Evolutionary conservation across 2,113 vertebrate species (phyloP).

Genomic region (Chamaea fasciata): DNA sequence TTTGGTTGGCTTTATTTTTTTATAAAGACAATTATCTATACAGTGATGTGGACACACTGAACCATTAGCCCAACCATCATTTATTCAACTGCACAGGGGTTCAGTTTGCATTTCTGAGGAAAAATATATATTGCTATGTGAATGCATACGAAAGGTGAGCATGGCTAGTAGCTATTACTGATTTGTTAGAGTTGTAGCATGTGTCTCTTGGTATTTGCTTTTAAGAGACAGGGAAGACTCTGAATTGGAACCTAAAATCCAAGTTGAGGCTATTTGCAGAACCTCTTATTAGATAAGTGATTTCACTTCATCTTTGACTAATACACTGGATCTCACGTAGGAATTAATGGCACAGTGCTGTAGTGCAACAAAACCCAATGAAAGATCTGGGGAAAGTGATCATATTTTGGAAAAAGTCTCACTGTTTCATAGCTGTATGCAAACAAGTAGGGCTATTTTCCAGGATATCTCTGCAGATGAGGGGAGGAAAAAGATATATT

Average conservation of each 20-base stretch:
- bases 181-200: neutral
- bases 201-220: neutral
- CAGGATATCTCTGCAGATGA: neutral
- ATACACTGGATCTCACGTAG: neutral
- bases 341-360: neutral
- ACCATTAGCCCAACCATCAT: neutral
- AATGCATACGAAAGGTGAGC: rapidly evolving
- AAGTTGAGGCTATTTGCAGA: neutral
- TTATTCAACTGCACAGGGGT: neutral
- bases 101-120: neutral
- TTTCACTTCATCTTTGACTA: neutral
- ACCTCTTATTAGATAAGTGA: neutral
- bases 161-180: neutral
- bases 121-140: neutral
- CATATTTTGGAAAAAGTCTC: neutral
- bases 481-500: rapidly evolving
- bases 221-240: neutral
- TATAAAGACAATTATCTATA: neutral
- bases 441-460: neutral
- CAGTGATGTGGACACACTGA: neutral
- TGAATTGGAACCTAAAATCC: neutral
- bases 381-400: neutral
- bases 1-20: neutral
- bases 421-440: neutral
- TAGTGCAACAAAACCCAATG: neutral